Evolutionary conservation across 1,140 invertebrate genomes (phyloP), one percentile per base, ranked within the genome.

Genomic region (Eriosoma lanigerum): DNA sequence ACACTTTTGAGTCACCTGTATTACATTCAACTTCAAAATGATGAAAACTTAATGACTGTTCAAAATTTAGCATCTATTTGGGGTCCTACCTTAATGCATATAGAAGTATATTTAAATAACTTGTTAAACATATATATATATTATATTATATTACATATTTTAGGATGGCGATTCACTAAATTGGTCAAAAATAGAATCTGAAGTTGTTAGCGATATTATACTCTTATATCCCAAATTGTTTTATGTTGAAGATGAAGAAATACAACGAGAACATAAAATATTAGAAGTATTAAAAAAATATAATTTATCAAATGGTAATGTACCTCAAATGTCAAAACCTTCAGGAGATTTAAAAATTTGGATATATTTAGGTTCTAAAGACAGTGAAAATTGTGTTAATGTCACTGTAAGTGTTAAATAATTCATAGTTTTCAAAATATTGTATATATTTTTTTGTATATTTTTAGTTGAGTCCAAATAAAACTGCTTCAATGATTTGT

Each of bases 31-130:
- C 90, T 90, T 1, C 91, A 94, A 84, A 88, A 89, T 82, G 87
- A 90, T 5, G 89, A 89, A 68, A 95, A 95, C 85, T 88, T 91
- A 60, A 96, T 96, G 94, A 90, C 88, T 58, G 88, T 91, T 0
- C 90, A 92, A 66, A 96, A 95, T 85, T 86, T 95, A n/a, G 92
- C 93, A 8, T 89, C 93, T 1, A 90, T 95, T 56, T 95, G 93
- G 93, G 93, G 92, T 1, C 93, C 93, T 3, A 94, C 92, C 6
- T 86, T 95, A 60, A 90, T 95, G 89, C 92, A 92, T 81, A 88
- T 90, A 5, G 90, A 91, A 58, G 89, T 87, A 81, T 86, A 83
- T 81, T 85, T 83, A 32, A 64, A 19, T 19, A 66, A 29, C 8
- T 21, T 46, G 10, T 29, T 32, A 50, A 62, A 24, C 13, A 12